Conservation (phyloP, 2,113 vertebrate species). For the Struthio camelus region DNA sequence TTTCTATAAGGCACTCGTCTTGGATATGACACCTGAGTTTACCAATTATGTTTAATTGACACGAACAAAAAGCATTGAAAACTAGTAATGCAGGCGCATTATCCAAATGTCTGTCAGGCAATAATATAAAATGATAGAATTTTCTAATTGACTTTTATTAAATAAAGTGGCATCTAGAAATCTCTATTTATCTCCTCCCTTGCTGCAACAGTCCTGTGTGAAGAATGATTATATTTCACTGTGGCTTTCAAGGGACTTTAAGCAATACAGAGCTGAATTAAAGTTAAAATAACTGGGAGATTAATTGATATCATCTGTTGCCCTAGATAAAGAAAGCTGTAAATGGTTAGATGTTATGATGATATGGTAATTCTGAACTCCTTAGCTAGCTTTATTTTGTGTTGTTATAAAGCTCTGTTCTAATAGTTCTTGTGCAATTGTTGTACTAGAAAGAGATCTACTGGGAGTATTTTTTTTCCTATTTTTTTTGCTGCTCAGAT, state of each 20-base stretch:
- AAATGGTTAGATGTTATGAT: not conserved
- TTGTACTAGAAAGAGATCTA: not conserved
- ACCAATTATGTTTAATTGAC: not conserved
- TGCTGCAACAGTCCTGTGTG: not conserved
- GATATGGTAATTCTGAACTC: not conserved
- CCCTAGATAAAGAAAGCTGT: not conserved
- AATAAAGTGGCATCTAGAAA: not conserved
- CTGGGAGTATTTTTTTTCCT: not conserved
- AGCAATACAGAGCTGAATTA: not conserved
- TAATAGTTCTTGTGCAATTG: not conserved
- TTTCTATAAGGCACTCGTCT: not conserved
- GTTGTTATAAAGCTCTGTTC: not conserved
- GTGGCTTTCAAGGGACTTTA: not conserved
- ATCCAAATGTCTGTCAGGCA: not conserved
- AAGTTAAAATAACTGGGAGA: not conserved
- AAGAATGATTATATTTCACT: not conserved
- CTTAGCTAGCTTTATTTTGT: not conserved
- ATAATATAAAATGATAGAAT: not conserved
- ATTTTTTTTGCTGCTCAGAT: not conserved
- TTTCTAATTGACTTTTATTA: not conserved
- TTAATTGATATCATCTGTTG: not conserved
- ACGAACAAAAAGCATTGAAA: not conserved
- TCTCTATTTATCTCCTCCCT: not conserved
- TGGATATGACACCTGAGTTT: not conserved
- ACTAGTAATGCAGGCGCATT: not conserved